Percentiles rank a stretch among this genome's conserved stretches.
phyloP scores from a whole-genome alignment of 2,888 invertebrate genomes.

The Protophormia terraenovae region DNA sequence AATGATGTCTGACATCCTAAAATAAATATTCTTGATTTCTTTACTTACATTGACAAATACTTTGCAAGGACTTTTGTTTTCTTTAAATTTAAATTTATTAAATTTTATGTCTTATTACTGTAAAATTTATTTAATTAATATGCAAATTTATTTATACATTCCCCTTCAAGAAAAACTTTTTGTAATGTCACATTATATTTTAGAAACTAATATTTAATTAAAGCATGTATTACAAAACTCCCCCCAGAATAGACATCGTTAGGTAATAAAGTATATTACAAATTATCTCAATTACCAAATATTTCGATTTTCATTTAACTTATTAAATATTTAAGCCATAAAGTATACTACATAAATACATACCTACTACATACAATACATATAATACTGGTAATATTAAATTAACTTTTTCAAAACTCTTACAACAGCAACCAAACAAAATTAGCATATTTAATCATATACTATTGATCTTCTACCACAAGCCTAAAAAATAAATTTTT shows the following conservation, averaged over 20 bases:
- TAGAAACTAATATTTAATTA: no score
- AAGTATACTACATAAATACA: no score
- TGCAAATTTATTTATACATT: no score
- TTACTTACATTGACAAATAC: not conserved
- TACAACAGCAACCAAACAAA: not conserved
- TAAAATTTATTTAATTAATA: no score
- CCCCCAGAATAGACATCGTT: no score
- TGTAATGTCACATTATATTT: no score
- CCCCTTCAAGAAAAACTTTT: no score
- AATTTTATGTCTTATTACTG: not conserved
- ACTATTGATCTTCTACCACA: conserved; percentile 12
- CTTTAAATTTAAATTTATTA: not conserved
- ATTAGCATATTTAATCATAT: conserved; percentile 40
- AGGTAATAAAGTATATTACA: not conserved
- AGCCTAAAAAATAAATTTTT: not conserved
- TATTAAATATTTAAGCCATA: not conserved
- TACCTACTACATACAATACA: no score
- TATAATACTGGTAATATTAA: not conserved
- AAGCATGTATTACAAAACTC: no score
- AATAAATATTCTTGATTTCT: not conserved
- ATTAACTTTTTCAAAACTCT: not conserved
- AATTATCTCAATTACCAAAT: not conserved
- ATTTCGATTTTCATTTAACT: conserved; percentile 8
- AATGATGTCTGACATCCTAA: not conserved
- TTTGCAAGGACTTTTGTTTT: no score